Base-by-base conservation (phyloP, 1,140 invertebrate species). In the Globodera ellingtonae region DNA sequence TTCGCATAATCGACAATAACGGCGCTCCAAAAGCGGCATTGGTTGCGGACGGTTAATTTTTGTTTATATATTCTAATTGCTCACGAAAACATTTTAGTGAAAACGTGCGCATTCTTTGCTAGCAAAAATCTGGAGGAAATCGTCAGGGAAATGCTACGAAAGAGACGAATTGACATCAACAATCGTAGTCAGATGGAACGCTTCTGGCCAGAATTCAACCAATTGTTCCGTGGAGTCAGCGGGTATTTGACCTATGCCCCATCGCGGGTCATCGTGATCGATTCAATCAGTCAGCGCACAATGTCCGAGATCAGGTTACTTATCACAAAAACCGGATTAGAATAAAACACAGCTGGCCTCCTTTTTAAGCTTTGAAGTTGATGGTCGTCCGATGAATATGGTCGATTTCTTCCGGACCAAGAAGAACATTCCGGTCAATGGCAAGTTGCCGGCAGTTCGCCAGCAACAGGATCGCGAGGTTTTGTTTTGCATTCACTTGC, bases 161-260 rank as follows among this genome's bases (percentile, higher is more conserved):
- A 46, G 9, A 35, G 24, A 9, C 67, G 67, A 18, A 13, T 67
- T 10, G 72, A 6, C 72, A 65, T 69, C 62, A 35, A n/a, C 65
- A 77, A 67, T 50, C 15, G 4, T 21, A n/a, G 0, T 10, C 67
- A 47, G 24, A 81, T 65, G 79, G 52, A 78, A 6, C 48, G 24
- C 13, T 80, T 62, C 52, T 80, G 48, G 56, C n/a, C n/a, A 0
- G 72, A 78, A 10, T 80, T 75, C 6, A 75, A 59, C 0, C 56
- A 62, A 5, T 52, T 81, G 3, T 81, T 44, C 48, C 78, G 79
- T 21, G 80, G 79, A 7, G 66, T 81, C 62, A 70, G 80, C 9
- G 75, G 78, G 4, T 81, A 81, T 44, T 44, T 81, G 8, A 72
- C 65, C 35, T 81, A 81, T 62, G 80, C 75, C 13, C 80, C 80